phyloP scores from a whole-genome alignment of 2,113 vertebrate genomes.

The Corvus moneduloides region DNA sequence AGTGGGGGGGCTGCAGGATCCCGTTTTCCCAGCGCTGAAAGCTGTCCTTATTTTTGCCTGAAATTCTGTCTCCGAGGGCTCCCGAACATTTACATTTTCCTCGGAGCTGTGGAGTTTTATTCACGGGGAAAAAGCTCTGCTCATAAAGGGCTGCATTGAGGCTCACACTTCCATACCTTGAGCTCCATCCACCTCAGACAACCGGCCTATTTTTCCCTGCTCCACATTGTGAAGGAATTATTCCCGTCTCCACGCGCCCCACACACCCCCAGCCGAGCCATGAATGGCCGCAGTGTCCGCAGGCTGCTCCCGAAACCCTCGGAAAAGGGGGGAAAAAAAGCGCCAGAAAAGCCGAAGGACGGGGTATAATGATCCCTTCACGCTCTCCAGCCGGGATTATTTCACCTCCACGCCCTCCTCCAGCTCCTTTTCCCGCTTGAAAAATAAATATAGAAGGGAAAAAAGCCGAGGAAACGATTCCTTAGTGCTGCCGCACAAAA shows the following conservation, averaged over 20 bases:
- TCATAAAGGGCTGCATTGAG: conserved; percentile 61
- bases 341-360: background rate
- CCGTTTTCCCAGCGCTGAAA: background rate
- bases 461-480: conserved; percentile 11
- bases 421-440: background rate
- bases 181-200: conserved; percentile 46
- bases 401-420: background rate
- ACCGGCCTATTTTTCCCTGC: conserved; percentile 39
- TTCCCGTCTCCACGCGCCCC: conserved; percentile 20
- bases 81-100: conserved; percentile 13
- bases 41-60: conserved; percentile 43
- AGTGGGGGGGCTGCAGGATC: background rate
- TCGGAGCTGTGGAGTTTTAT: background rate
- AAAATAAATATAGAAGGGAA: background rate
- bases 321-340: background rate
- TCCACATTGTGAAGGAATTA: background rate
- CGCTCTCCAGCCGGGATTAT: background rate
- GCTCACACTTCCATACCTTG: background rate
- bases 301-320: conserved; percentile 22
- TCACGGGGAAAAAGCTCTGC: background rate
- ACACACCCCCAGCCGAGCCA: background rate
- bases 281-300: conserved; percentile 73
- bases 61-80: conserved; percentile 48
- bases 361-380: conserved; percentile 28
- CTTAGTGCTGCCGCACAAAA: background rate